Evolutionary conservation across 2,888 invertebrate species (phyloP), one percentile per base, ranked within the genome.

Genomic region (Uropetala carovei): DNA sequence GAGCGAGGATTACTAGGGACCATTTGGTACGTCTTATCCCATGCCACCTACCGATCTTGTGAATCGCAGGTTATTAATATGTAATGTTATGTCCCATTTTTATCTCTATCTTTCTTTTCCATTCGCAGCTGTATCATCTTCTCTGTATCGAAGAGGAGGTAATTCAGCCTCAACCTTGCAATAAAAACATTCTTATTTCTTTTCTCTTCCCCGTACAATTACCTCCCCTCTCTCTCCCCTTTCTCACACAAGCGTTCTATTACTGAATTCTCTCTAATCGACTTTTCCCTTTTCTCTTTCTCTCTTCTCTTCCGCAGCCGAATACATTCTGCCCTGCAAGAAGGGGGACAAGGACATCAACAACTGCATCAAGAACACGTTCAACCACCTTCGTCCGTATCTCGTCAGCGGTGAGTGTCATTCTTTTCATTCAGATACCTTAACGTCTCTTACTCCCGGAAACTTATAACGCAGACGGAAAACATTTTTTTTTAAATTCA

Each of bases 341-440:
- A 96, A 96, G 94, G 95, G 95, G 75, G 97, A 97, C 94, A 97
- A 97, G 0, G 95, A 96, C 92, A 93, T 96, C 89, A 97, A 97
- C 94, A 94, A 94, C 57, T 98, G 98, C 94, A 93, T 97, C 93
- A 96, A 96, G 94, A 95, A 96, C 92, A 96, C 97, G 0, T 97
- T 97, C 95, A 97, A 97, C 94, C 97, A 97, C 94, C 95, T 97
- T 43, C 96, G 97, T 93, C 97, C 97, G 5, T 97, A 97, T 94
- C 95, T 97, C 93, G 96, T 97, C 10, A 95, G 95, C 93, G 95
- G 95, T 95, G 93, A 94, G 94, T 93, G 30, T 30, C 16, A 43
- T 43, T 43, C 43, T 43, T 43, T 43, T 43, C 43, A 43, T 43
- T 43, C 27, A 30, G 22, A 18, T n/a, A 84, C 18, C 27, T 1